These are phyloP conservation scores for Chiloscyllium punctatum DNA, from an alignment of 2,797 vertebrate species.

Conservation along the genomic window DNA sequence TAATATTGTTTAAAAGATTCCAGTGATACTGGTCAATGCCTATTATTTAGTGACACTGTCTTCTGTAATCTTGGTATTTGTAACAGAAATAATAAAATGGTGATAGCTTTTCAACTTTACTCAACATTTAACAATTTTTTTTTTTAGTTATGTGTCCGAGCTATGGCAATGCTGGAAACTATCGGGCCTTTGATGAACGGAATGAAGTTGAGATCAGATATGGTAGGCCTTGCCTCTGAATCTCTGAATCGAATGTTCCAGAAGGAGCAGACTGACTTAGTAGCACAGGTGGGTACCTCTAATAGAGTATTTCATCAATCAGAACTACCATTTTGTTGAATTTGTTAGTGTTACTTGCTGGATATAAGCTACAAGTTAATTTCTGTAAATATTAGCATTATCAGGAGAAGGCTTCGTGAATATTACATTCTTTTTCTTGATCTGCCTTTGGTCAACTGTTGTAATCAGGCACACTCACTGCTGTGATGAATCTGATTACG, in stretches of 20 bases:
- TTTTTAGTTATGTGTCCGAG: constrained; percentile 78
- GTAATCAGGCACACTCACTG: not conserved
- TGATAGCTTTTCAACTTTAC: not conserved
- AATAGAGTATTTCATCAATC: not conserved
- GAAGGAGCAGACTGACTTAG: constrained; percentile 90
- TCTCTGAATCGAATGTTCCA: constrained; percentile 98
- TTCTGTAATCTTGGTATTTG: not conserved
- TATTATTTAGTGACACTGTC: not conserved
- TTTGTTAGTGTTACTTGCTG: not conserved
- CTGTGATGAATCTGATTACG: not conserved
- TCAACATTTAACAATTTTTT: constrained; percentile 1
- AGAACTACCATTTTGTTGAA: not conserved
- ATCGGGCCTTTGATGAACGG: constrained; percentile 89
- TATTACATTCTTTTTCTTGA: not conserved
- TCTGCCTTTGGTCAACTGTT: not conserved
- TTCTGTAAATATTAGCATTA: not conserved
- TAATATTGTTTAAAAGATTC: not conserved
- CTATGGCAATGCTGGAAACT: constrained; percentile 86
- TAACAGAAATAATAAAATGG: not conserved
- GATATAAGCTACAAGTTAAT: not conserved
- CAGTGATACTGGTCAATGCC: not conserved
- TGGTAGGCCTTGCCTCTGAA: constrained; percentile 87
- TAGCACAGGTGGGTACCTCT: constrained; percentile 73
- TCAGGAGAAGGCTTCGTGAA: not conserved
- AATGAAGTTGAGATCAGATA: constrained; percentile 82